These are phyloP conservation scores for Polietes domitor DNA, from an alignment of 2,888 invertebrate genomes.

Conservation along the genomic window DNA sequence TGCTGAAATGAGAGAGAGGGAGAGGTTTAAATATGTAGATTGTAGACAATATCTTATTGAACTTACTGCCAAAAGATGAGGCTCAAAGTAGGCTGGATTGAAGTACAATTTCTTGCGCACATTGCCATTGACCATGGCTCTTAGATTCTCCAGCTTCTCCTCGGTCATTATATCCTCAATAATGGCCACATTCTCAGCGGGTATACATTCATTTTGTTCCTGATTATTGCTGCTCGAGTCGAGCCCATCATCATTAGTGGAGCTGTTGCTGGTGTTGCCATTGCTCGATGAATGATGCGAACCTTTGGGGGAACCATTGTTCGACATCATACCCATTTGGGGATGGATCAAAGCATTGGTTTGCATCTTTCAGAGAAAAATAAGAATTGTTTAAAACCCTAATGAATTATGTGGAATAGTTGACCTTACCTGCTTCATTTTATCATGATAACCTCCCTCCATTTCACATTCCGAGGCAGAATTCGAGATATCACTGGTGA, in stretches of 20 bases:
- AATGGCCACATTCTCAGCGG: slow-evolving; percentile 92
- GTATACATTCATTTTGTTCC: slow-evolving; percentile 86
- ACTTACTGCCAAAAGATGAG: slow-evolving; percentile 90
- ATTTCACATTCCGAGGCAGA: slow-evolving; percentile 86
- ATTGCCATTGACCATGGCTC: slow-evolving; percentile 85
- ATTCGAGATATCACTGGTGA: slow-evolving; percentile 83
- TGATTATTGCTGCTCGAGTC: slow-evolving; percentile 76
- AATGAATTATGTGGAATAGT: background rate
- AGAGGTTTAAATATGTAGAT: no score
- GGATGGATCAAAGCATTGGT: slow-evolving; percentile 90
- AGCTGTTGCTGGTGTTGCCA: slow-evolving; percentile 66
- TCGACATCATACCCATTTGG: slow-evolving; percentile 69
- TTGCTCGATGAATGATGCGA: slow-evolving; percentile 63
- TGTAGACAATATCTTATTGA: background rate
- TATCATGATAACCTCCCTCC: slow-evolving; percentile 74
- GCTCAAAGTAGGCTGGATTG: slow-evolving; percentile 95
- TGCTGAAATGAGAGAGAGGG: slow-evolving; percentile 82
- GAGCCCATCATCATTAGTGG: slow-evolving; percentile 69
- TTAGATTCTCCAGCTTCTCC: slow-evolving; percentile 85
- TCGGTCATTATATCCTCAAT: slow-evolving; percentile 87
- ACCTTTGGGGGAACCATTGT: slow-evolving; percentile 70
- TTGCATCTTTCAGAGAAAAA: slow-evolving; percentile 79
- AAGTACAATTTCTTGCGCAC: slow-evolving; percentile 91
- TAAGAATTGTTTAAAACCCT: background rate
- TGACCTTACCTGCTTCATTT: slow-evolving; percentile 77